A percentile compares a stretch with the other conserved stretches of the same genome.
phyloP scores from a whole-genome alignment of 2,888 invertebrate species.

The Eremobia ochroleuca region DNA sequence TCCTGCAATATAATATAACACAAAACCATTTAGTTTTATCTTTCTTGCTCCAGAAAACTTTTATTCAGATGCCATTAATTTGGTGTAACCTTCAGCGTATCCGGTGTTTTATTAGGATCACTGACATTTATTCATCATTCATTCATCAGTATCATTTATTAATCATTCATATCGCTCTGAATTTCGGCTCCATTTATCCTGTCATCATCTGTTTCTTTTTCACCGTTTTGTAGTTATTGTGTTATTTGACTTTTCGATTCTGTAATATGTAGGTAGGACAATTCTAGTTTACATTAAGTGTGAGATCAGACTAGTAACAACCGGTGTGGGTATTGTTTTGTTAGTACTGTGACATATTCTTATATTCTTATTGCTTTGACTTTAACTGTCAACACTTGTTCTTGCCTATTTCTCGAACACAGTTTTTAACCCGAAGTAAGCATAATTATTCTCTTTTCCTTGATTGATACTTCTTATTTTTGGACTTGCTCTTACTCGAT shows the following conservation, averaged over 20 bases:
- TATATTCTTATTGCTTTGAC: too few relatives aligned
- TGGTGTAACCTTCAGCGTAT: slow-evolving; percentile 17
- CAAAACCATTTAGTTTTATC: background rate
- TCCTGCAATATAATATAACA: background rate
- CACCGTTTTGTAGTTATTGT: slow-evolving; percentile 1
- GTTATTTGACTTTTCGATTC: background rate
- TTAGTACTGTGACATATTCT: background rate
- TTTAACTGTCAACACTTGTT: background rate
- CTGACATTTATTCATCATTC: slow-evolving; percentile 36
- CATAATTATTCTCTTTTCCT: background rate
- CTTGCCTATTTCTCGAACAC: background rate
- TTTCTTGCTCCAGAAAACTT: slow-evolving; percentile 3
- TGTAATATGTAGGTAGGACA: background rate
- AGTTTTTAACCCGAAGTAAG: background rate
- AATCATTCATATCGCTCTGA: slow-evolving; percentile 33
- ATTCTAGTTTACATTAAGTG: background rate
- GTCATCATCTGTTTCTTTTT: background rate
- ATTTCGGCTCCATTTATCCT: slow-evolving; percentile 15
- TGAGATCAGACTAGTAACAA: background rate
- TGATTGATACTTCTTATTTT: background rate
- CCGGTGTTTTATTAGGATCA: slow-evolving; percentile 37
- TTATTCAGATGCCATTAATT: slow-evolving; percentile 28
- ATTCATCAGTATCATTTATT: too few relatives aligned
- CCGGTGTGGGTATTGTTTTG: background rate
- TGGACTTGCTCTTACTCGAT: background rate